These are phyloP conservation scores for Seira musarum DNA, from an alignment of 2,888 invertebrate genomes.

Conservation along the genomic window DNA sequence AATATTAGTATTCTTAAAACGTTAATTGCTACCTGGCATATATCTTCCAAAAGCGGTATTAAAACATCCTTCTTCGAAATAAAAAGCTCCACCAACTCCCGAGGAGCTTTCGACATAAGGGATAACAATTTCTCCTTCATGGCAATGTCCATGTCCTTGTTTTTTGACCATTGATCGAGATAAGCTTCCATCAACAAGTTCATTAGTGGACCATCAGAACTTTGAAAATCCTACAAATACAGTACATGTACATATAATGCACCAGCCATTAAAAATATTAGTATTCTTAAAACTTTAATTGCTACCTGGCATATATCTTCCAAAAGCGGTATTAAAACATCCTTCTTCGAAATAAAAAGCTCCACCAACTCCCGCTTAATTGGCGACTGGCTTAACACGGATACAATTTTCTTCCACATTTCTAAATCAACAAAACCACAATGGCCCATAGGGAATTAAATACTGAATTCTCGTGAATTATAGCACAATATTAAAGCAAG, in stretches of 20 bases:
- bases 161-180: slow-evolving; percentile 64
- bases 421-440: slow-evolving; percentile 38
- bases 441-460: too few relatives aligned
- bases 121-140: slow-evolving; percentile 66
- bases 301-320: slow-evolving; percentile 68
- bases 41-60: slow-evolving; percentile 67
- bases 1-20: too few relatives aligned
- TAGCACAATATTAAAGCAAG: neutral
- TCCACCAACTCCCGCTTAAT: slow-evolving; percentile 67
- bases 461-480: too few relatives aligned
- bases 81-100: slow-evolving; percentile 68
- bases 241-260: neutral
- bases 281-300: too few relatives aligned
- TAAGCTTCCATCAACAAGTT: slow-evolving; percentile 68
- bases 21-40: slow-evolving; percentile 68
- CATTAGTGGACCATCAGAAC: slow-evolving; percentile 68
- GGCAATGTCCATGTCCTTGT: slow-evolving; percentile 58
- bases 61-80: slow-evolving; percentile 68
- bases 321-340: slow-evolving; percentile 66
- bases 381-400: slow-evolving; percentile 64
- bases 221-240: neutral
- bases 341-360: slow-evolving; percentile 67
- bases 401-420: slow-evolving; percentile 67
- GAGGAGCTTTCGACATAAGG: slow-evolving; percentile 67
- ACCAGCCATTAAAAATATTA: too few relatives aligned